Conservation (phyloP, 2,797 vertebrate species). For the Taenioides sp. region DNA sequence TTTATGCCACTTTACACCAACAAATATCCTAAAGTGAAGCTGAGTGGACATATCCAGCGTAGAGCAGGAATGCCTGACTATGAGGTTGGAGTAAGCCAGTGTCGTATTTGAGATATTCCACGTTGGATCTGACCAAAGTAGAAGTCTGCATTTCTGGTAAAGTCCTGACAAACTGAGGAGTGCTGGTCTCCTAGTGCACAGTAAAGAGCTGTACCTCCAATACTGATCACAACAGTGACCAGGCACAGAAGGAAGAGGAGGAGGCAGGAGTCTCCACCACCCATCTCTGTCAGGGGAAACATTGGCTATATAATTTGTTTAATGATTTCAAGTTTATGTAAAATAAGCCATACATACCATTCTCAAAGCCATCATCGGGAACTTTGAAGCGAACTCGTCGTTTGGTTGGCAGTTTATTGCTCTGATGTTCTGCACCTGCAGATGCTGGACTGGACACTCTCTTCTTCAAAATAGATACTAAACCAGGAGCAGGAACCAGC, state of each 20-base stretch:
- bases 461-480: constrained; percentile 96
- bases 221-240: constrained; percentile 93
- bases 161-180: constrained; percentile 93
- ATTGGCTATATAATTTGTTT: not conserved
- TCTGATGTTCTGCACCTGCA: constrained; percentile 42
- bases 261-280: constrained; percentile 89
- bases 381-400: constrained; percentile 92
- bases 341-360: constrained; percentile 72
- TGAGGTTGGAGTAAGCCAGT: constrained; percentile 83
- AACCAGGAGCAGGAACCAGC: constrained; percentile 84
- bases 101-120: constrained; percentile 84
- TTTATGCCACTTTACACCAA: constrained; percentile 21
- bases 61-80: constrained; percentile 51
- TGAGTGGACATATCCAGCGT: not conserved
- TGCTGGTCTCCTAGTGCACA: constrained; percentile 89
- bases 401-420: constrained; percentile 74
- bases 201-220: constrained; percentile 95
- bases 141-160: constrained; percentile 92
- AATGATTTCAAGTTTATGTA: not conserved
- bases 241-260: constrained; percentile 92
- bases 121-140: constrained; percentile 87
- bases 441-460: constrained; percentile 54
- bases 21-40: not conserved
- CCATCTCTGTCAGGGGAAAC: constrained; percentile 83
- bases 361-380: constrained; percentile 86